These are phyloP conservation scores for Bos taurus DNA, from an alignment of 2,113 vertebrate genomes.

Conservation along the genomic window ARS-UCD2.0 NC_037350.1:44055001-44055500, in stretches of 20 bases:
- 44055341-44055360: not conserved
- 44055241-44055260: accelerated
- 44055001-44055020: not conserved
- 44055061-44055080: not conserved
- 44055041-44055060: not conserved
- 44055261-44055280: not conserved
- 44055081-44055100: not conserved
- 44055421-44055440: not conserved
- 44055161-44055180: not conserved
- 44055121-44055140: no score
- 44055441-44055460: not conserved
- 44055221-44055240: not conserved
- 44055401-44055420: not conserved
- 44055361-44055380: not conserved
- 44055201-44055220: not conserved
- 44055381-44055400: accelerated
- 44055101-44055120: not conserved
- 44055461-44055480: not conserved
- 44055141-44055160: not conserved
- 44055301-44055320: not conserved
- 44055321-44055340: not conserved
- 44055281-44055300: not conserved
- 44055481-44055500: not conserved
- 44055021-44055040: not conserved
- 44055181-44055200: not conserved